A percentile compares a stretch with the other conserved stretches of the same genome.
Evolutionary conservation across 2,113 vertebrate species (phyloP).

Genomic region (Prunella himalayana): DNA sequence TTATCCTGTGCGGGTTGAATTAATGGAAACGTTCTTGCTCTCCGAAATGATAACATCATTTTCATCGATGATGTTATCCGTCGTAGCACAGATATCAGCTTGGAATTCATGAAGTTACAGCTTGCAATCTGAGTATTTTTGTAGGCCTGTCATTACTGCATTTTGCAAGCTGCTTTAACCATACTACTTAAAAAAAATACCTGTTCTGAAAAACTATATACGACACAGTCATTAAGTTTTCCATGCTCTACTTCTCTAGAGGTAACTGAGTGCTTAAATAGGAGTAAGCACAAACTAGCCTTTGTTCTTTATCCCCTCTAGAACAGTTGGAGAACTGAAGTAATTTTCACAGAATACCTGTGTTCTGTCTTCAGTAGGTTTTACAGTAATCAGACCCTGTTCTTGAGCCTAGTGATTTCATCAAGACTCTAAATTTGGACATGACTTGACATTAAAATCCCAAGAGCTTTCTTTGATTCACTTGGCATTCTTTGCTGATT

Average conservation of each 20-base stretch:
- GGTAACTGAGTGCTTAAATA: background rate
- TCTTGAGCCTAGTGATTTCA: background rate
- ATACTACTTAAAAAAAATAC: background rate
- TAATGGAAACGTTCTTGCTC: background rate
- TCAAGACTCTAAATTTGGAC: background rate
- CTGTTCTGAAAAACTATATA: background rate
- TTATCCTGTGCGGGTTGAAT: background rate
- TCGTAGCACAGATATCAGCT: rapidly evolving
- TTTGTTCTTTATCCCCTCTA: background rate
- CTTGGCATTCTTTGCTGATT: background rate
- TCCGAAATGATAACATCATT: background rate
- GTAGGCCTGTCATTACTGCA: background rate
- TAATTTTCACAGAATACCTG: background rate
- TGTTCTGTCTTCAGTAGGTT: background rate
- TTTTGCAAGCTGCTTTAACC: background rate
- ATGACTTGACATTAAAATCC: background rate
- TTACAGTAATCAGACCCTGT: background rate
- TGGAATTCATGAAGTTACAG: background rate
- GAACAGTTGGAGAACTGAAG: background rate
- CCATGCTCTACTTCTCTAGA: background rate
- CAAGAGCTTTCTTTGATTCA: background rate
- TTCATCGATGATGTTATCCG: background rate
- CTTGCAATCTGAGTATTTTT: background rate
- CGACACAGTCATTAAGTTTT: background rate
- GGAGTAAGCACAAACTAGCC: background rate